Percentiles rank a stretch among this genome's conserved stretches.
Evolutionary conservation across 2,797 vertebrate genomes (phyloP).

Genomic region (Molothrus ater): DNA sequence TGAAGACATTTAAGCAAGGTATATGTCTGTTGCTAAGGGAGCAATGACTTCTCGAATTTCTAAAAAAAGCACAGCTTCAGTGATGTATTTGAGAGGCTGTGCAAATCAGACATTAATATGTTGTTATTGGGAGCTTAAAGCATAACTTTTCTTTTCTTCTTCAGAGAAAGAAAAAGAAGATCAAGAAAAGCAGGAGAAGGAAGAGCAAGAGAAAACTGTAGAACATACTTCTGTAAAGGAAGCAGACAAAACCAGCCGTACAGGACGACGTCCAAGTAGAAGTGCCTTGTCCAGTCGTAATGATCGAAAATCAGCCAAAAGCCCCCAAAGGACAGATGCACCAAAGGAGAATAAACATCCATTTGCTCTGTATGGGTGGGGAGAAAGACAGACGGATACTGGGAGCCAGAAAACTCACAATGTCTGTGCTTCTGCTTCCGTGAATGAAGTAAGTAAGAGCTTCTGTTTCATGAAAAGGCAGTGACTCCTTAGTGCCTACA

Average conservation of each 20-base stretch:
- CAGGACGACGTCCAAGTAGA: conserved; percentile 43
- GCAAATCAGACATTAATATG: not conserved
- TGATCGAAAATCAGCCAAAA: conserved; percentile 70
- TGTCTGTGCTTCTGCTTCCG: conserved; percentile 85
- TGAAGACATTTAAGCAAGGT: not conserved
- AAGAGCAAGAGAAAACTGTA: conserved; percentile 44
- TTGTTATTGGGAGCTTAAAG: not conserved
- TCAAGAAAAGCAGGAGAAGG: conserved; percentile 41
- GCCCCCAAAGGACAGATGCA: conserved; percentile 70
- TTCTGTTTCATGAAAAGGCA: not conserved
- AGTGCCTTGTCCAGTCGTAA: conserved; percentile 74
- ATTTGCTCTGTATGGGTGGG: conserved; percentile 91
- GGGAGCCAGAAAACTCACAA: conserved; percentile 91
- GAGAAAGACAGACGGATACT: conserved; percentile 85
- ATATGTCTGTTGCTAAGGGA: not conserved
- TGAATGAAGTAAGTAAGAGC: conserved; percentile 80
- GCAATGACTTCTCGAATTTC: not conserved
- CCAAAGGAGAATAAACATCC: conserved; percentile 84
- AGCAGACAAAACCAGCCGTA: not conserved
- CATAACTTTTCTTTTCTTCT: not conserved
- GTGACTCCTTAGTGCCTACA: not conserved
- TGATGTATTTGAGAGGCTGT: not conserved
- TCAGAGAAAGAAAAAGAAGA: conserved; percentile 53
- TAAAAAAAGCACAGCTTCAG: not conserved
- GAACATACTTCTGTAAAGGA: conserved; percentile 22